Evolutionary conservation across 2,888 invertebrate species (phyloP).

Genomic region (Deilephila porcellus): DNA sequence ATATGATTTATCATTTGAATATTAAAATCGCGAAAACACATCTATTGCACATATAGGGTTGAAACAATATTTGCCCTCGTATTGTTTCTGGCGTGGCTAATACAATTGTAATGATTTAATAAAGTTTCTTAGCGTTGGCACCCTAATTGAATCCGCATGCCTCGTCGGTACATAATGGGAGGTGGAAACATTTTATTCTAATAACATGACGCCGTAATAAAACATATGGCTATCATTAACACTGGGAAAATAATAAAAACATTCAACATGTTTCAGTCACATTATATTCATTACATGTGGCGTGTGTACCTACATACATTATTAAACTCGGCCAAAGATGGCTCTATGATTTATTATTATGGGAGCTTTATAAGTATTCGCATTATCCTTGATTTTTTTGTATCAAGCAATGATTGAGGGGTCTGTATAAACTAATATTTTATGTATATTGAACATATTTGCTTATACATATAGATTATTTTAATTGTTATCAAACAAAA

Average conservation of each 20-base stretch:
- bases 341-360: neutral
- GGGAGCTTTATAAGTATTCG: neutral
- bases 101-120: conserved; percentile 34
- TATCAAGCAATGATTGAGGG: neutral
- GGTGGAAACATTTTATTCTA: conserved; percentile 56
- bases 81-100: conserved; percentile 19
- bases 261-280: conserved; percentile 53
- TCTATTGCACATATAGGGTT: neutral
- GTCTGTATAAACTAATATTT: too few species aligned
- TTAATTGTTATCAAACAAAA: too few species aligned
- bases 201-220: conserved; percentile 52
- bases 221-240: conserved; percentile 65
- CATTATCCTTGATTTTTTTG: neutral
- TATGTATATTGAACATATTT: too few species aligned
- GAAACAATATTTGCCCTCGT: conserved; percentile 4
- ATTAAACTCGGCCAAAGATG: neutral
- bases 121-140: conserved; percentile 32
- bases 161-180: conserved; percentile 45
- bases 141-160: conserved; percentile 63
- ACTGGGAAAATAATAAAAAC: conserved; percentile 54
- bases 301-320: neutral
- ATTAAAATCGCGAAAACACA: neutral
- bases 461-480: too few species aligned
- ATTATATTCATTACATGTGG: conserved; percentile 37
- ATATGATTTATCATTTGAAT: conserved; percentile 9